Evolutionary conservation across 2,113 vertebrate genomes (phyloP).

Genomic region (Galbula dea): DNA sequence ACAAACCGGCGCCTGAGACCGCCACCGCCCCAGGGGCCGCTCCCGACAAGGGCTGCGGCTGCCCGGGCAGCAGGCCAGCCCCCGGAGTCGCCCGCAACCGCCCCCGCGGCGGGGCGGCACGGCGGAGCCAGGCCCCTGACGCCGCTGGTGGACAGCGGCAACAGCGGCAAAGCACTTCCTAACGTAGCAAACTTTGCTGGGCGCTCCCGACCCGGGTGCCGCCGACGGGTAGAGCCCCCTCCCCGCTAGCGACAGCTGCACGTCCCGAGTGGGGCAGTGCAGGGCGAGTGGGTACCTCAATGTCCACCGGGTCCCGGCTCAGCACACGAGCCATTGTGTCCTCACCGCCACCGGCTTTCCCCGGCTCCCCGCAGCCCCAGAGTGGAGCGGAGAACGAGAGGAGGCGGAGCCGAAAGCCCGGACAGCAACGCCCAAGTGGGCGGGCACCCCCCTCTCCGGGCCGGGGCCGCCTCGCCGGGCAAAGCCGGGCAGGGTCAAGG

Average conservation of each 20-base stretch:
- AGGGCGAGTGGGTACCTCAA: constrained; percentile 76
- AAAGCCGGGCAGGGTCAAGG: not conserved
- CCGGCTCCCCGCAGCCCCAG: not conserved
- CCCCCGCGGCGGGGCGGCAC: not conserved
- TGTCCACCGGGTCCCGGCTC: constrained; percentile 81
- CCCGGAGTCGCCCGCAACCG: not conserved
- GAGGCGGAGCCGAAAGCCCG: not conserved
- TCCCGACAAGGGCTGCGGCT: not conserved
- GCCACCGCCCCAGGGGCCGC: not conserved
- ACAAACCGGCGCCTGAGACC: not conserved
- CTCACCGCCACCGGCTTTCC: not conserved
- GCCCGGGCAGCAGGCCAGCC: not conserved
- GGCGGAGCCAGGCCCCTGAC: not conserved
- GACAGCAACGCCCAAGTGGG: not conserved
- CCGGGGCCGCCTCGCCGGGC: not conserved
- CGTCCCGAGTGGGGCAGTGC: not conserved
- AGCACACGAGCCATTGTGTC: constrained; percentile 75
- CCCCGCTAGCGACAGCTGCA: not conserved
- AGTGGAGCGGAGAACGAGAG: not conserved
- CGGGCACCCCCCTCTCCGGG: not conserved
- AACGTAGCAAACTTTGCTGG: not conserved
- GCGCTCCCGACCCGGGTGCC: not conserved
- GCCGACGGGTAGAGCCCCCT: not conserved
- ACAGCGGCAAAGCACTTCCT: not conserved
- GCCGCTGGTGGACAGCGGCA: not conserved